These are phyloP conservation scores for Catagonus wagneri DNA, from an alignment of 2,113 vertebrate species.

Conservation along the genomic window DNA sequence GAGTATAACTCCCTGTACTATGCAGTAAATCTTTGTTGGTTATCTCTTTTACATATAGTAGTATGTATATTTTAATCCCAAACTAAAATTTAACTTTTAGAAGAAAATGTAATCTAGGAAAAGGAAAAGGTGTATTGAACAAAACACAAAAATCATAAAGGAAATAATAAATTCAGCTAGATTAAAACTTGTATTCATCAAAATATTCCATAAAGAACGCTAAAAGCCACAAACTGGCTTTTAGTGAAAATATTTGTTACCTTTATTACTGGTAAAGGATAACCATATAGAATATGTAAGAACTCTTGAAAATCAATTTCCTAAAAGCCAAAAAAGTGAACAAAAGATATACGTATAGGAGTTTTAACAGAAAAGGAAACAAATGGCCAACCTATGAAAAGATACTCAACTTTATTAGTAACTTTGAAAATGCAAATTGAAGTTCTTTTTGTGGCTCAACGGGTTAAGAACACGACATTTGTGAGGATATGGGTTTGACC, in stretches of 20 bases:
- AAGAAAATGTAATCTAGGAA: slow-evolving; percentile 4
- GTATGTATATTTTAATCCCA: too few relatives aligned
- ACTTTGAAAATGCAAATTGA: too few relatives aligned
- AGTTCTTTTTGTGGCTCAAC: too few relatives aligned
- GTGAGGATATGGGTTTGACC: too few relatives aligned
- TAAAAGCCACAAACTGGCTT: neutral
- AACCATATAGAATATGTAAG: slow-evolving; percentile 1
- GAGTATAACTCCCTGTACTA: too few relatives aligned
- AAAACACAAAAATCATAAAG: slow-evolving; percentile 12
- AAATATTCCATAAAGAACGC: slow-evolving; percentile 24
- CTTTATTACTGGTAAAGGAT: neutral
- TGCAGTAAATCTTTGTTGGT: too few relatives aligned
- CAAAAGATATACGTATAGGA: slow-evolving; percentile 14
- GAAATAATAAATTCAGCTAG: neutral
- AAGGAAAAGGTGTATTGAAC: neutral
- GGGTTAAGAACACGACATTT: too few relatives aligned
- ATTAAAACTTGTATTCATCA: neutral
- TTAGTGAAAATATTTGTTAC: neutral
- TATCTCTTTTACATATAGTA: too few relatives aligned
- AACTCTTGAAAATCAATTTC: neutral
- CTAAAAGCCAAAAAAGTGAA: neutral
- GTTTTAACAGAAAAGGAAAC: slow-evolving; percentile 8
- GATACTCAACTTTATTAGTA: neutral
- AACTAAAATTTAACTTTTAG: neutral
- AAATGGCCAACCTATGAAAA: slow-evolving; percentile 10